Conservation (phyloP, 1,140 invertebrate species). For the Ruditapes philippinarum region DNA sequence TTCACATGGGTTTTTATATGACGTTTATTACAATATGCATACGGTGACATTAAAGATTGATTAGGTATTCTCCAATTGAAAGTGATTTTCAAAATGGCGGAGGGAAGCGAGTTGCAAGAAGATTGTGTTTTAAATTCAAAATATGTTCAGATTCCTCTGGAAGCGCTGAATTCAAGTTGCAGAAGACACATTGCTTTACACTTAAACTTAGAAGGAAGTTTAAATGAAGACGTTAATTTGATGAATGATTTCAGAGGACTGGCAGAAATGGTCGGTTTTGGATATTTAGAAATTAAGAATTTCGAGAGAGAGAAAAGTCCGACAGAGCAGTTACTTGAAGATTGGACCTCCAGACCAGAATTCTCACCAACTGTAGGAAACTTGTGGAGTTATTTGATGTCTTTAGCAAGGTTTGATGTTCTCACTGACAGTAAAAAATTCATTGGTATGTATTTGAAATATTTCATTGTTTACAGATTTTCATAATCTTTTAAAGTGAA, state of each 20-base stretch:
- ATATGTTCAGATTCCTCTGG: conserved; percentile 35
- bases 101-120: not conserved
- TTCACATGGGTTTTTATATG: not conserved
- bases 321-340: conserved; percentile 46
- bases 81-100: conserved; percentile 40
- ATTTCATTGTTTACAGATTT: no score
- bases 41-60: not conserved
- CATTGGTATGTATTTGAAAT: conserved; percentile 60
- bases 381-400: conserved; percentile 27
- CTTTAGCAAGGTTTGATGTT: conserved; percentile 42
- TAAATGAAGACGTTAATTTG: conserved; percentile 44
- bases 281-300: conserved; percentile 57
- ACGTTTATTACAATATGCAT: not conserved
- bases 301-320: conserved; percentile 58
- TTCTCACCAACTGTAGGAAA: conserved; percentile 49
- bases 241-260: conserved; percentile 60
- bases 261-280: conserved; percentile 59
- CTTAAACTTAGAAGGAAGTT: conserved; percentile 36
- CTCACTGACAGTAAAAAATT: conserved; percentile 35
- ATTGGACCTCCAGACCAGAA: conserved; percentile 53
- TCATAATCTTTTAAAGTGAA: no score
- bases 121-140: conserved; percentile 42
- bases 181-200: conserved; percentile 44
- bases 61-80: not conserved
- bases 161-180: conserved; percentile 35